Percentiles rank a stretch among this genome's conserved stretches.
These are phyloP conservation scores for Ophioderma brevispina DNA, from an alignment of 35 echinoderm and acorn worm species.

Conservation along the genomic window DNA sequence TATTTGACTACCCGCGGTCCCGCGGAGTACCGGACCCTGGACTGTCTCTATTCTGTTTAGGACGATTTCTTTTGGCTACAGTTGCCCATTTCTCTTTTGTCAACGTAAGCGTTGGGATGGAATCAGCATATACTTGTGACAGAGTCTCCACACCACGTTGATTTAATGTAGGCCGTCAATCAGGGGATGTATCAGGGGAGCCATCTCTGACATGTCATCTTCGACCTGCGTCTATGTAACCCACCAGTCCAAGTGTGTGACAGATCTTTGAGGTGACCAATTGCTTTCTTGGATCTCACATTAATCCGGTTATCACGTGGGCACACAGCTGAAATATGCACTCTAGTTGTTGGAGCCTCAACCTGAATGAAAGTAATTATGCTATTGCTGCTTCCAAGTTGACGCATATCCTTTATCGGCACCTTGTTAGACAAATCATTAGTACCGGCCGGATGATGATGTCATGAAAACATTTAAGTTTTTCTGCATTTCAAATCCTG, in stretches of 20 bases:
- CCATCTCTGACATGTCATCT: not conserved
- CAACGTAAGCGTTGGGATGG: too few species aligned
- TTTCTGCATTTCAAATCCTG: not conserved
- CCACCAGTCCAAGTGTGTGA: not conserved
- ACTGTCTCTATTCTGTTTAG: too few species aligned
- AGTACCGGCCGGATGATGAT: not conserved
- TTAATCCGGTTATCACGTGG: not conserved
- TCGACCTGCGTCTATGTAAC: not conserved
- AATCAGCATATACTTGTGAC: too few species aligned
- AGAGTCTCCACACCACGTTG: not conserved
- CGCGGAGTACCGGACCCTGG: too few species aligned
- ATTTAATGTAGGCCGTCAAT: not conserved
- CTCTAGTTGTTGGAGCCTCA: not conserved
- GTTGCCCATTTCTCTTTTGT: too few species aligned
- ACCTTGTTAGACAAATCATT: not conserved
- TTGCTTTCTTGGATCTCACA: not conserved
- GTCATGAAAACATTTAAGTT: not conserved
- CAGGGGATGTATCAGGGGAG: not conserved
- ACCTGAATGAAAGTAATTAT: too few species aligned
- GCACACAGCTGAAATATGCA: not conserved
- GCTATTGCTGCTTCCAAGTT: not conserved
- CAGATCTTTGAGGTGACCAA: not conserved
- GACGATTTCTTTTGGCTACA: too few species aligned
- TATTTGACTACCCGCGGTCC: too few species aligned
- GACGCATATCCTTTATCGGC: not conserved